Evolutionary conservation across 2,113 vertebrate genomes (phyloP).

Genomic region (Albula goreensis): DNA sequence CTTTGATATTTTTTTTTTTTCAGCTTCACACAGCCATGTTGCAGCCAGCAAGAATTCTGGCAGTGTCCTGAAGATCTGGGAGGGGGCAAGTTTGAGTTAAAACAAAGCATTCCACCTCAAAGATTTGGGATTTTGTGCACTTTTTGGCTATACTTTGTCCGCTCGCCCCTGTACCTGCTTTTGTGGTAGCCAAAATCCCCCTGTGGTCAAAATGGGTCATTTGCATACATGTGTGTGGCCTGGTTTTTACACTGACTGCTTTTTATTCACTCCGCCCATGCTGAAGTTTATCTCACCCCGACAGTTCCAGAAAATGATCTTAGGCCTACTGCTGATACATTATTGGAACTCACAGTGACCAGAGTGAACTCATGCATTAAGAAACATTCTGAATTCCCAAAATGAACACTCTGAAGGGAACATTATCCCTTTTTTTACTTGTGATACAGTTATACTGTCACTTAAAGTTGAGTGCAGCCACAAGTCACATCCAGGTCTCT

Average conservation of each 20-base stretch:
- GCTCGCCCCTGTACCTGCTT: slow-evolving; percentile 47
- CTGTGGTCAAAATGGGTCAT: slow-evolving; percentile 33
- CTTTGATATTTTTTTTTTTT: slow-evolving; percentile 55
- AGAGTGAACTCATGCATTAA: too few species aligned
- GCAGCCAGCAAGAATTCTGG: background rate
- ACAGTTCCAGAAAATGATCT: background rate
- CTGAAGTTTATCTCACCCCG: slow-evolving; percentile 49
- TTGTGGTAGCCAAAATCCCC: slow-evolving; percentile 37
- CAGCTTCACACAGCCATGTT: slow-evolving; percentile 24
- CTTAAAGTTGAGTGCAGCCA: too few species aligned
- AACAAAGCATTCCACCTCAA: background rate
- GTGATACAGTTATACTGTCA: too few species aligned
- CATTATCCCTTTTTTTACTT: too few species aligned
- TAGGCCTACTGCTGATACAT: background rate
- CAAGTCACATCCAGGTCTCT: too few species aligned
- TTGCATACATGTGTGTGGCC: slow-evolving; percentile 51
- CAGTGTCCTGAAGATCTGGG: background rate
- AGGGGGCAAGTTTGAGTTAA: slow-evolving; percentile 21
- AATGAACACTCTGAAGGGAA: too few species aligned
- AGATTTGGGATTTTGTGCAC: slow-evolving; percentile 43
- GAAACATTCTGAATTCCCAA: too few species aligned
- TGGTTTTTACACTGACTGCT: slow-evolving; percentile 47
- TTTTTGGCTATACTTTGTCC: slow-evolving; percentile 46
- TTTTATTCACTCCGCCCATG: slow-evolving; percentile 52
- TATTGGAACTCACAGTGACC: background rate